Percentiles rank a stretch among this genome's conserved stretches.
Conservation (phyloP, 2,797 vertebrate genomes). For the Channallabes apus region DNA sequence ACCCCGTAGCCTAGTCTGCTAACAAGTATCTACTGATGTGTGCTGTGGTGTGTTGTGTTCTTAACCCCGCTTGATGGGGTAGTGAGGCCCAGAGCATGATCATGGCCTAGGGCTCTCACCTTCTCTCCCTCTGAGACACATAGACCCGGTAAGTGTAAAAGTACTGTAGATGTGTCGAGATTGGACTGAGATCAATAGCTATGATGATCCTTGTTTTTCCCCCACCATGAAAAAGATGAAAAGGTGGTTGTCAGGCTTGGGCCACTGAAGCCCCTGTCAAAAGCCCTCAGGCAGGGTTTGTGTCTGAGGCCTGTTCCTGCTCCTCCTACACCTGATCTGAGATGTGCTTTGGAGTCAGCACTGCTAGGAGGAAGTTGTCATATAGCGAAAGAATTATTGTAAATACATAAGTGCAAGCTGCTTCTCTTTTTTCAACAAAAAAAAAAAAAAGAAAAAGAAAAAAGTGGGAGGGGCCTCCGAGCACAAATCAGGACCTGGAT, state of each 20-base stretch:
- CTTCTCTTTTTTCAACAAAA: conserved; percentile 57
- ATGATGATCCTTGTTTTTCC: conserved; percentile 38
- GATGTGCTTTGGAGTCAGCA: conserved; percentile 64
- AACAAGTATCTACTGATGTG: conserved; percentile 73
- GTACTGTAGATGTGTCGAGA: conserved; percentile 56
- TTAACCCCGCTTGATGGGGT: conserved; percentile 58
- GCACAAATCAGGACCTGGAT: conserved; percentile 55
- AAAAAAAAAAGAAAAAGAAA: conserved; percentile 20
- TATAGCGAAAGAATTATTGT: conserved; percentile 71
- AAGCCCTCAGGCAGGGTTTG: conserved; percentile 50
- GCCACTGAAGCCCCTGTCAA: conserved; percentile 78
- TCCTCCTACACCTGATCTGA: conserved; percentile 56
- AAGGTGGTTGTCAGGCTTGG: conserved; percentile 74
- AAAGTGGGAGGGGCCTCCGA: conserved; percentile 45
- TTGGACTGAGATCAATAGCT: conserved; percentile 62
- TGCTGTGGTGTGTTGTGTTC: conserved; percentile 58
- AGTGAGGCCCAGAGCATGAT: conserved; percentile 71
- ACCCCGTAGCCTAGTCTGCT: conserved; percentile 67
- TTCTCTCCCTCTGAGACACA: conserved; percentile 53
- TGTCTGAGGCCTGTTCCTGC: conserved; percentile 49
- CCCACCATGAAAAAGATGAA: conserved; percentile 59
- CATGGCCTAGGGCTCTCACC: conserved; percentile 65
- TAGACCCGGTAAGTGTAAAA: conserved; percentile 60
- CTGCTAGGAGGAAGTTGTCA: conserved; percentile 65
- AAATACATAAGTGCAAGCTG: conserved; percentile 79